Evolutionary conservation across 1,140 invertebrate genomes (phyloP).

Genomic region (Drosophila sturtevanti): DNA sequence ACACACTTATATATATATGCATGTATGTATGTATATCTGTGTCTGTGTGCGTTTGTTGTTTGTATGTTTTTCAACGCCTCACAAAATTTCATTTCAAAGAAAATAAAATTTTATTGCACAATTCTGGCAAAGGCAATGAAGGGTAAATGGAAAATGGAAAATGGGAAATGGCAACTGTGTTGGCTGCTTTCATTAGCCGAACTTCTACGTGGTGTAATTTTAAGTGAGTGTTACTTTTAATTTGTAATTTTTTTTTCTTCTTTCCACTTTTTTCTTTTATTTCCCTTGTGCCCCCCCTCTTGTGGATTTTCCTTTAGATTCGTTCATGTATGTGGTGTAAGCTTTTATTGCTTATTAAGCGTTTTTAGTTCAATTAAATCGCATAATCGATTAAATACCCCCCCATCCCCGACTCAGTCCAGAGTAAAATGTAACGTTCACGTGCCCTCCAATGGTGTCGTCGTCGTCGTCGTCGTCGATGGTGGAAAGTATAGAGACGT

Average conservation of each 20-base stretch:
- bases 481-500: slow-evolving; percentile 7
- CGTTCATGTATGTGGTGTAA: slow-evolving; percentile 27
- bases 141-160: neutral
- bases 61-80: slow-evolving; percentile 61
- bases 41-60: slow-evolving; percentile 17
- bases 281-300: neutral
- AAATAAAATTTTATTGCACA: slow-evolving; percentile 78
- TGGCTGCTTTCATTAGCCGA: slow-evolving; percentile 69
- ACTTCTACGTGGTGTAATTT: slow-evolving; percentile 73
- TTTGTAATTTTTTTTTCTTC: slow-evolving; percentile 59
- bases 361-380: slow-evolving; percentile 80
- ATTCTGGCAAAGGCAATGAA: slow-evolving; percentile 47
- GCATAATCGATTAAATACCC: slow-evolving; percentile 75
- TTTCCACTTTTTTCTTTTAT: slow-evolving; percentile 8
- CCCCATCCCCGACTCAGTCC: slow-evolving; percentile 23
- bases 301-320: neutral
- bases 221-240: slow-evolving; percentile 80
- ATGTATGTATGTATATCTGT: slow-evolving; percentile 13
- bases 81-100: slow-evolving; percentile 78
- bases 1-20: neutral
- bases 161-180: slow-evolving; percentile 1
- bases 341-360: slow-evolving; percentile 79
- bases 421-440: slow-evolving; percentile 26
- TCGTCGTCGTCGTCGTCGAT: slow-evolving; percentile 19
- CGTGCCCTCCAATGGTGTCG: slow-evolving; percentile 19